Conservation (phyloP, 2,888 invertebrate genomes). For the Morinoia aosen region DNA sequence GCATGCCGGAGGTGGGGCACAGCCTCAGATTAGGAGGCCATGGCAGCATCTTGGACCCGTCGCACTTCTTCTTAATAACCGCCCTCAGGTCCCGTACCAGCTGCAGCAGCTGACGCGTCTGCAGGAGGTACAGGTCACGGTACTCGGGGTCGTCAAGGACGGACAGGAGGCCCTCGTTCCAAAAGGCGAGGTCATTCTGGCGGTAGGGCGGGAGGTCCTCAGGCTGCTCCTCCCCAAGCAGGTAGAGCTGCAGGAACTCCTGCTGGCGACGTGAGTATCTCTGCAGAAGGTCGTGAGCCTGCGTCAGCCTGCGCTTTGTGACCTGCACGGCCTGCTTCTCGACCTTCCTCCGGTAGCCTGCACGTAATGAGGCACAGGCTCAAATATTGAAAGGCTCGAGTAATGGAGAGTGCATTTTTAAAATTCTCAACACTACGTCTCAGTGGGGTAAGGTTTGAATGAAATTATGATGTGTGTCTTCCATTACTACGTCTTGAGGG, state of each 20-base stretch:
- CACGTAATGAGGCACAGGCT: not conserved
- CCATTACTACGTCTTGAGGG: too few relatives aligned
- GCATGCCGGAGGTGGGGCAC: not conserved
- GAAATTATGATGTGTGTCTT: too few relatives aligned
- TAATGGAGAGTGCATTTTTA: too few relatives aligned
- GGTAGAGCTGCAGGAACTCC: not conserved
- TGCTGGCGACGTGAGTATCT: not conserved
- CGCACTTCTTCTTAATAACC: not conserved
- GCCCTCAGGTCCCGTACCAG: not conserved
- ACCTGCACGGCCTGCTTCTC: not conserved
- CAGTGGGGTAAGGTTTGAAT: too few relatives aligned
- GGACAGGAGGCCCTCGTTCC: not conserved
- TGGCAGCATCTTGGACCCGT: not conserved
- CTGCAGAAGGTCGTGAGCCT: not conserved
- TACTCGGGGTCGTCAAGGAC: not conserved
- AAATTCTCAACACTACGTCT: too few relatives aligned
- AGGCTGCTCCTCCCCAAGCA: constrained; percentile 27
- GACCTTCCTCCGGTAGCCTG: not conserved
- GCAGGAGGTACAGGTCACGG: constrained; percentile 8
- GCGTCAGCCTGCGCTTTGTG: not conserved
- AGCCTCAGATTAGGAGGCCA: not conserved
- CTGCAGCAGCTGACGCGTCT: constrained; percentile 38
- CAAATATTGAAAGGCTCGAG: too few relatives aligned
- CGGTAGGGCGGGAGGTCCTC: not conserved
- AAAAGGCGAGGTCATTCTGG: not conserved